Evolutionary conservation across 1,140 invertebrate genomes (phyloP).

Genomic region (Brachionus rotundiformis): DNA sequence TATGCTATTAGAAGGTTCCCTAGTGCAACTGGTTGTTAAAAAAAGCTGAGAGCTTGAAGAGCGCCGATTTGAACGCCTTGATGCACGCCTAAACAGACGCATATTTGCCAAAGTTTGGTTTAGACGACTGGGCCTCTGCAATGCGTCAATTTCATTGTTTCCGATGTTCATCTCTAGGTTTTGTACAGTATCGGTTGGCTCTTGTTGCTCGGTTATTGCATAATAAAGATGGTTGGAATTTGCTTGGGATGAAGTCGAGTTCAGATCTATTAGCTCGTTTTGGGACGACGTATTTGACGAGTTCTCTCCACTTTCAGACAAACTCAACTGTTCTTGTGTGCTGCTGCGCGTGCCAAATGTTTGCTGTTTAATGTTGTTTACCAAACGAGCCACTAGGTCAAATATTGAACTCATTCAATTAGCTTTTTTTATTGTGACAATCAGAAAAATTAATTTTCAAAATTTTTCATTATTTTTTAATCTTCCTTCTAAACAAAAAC

Average conservation of each 20-base stretch:
- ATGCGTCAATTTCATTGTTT: neutral
- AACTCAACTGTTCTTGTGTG: constrained; percentile 1
- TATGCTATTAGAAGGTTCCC: neutral
- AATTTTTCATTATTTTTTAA: constrained; percentile 3
- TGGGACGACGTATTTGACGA: neutral
- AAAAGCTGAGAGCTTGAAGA: neutral
- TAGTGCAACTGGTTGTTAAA: neutral
- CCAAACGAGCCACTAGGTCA: constrained; percentile 23
- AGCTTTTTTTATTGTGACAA: neutral
- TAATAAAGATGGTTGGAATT: constrained; percentile 20
- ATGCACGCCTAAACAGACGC: neutral
- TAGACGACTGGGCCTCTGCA: neutral
- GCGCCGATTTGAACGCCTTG: neutral
- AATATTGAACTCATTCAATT: constrained; percentile 40
- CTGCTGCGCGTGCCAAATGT: neutral
- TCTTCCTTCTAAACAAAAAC: constrained; percentile 14
- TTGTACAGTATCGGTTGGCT: neutral
- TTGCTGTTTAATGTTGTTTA: neutral
- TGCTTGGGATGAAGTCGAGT: neutral
- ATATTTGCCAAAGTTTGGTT: neutral
- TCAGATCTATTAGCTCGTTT: constrained; percentile 7
- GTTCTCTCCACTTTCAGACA: constrained; percentile 5
- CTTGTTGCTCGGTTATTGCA: constrained; percentile 33
- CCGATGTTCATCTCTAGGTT: constrained; percentile 15
- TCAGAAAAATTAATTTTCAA: neutral